phyloP scores from a whole-genome alignment of 2,797 vertebrate genomes.

The Enteromius paludinosus region DNA sequence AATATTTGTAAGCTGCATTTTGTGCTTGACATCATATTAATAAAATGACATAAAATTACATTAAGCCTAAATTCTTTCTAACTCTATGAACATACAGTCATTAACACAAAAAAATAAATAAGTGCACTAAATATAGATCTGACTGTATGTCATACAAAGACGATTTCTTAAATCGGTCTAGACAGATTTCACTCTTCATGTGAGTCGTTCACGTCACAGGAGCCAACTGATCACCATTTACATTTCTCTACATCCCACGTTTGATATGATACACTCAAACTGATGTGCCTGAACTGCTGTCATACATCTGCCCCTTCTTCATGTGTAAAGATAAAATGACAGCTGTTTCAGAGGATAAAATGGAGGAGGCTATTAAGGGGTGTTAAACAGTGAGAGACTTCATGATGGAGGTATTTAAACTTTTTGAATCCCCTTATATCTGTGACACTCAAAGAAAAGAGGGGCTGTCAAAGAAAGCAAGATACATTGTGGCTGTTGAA shows the following conservation, averaged over 20 bases:
- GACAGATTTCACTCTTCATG: slow-evolving; percentile 45
- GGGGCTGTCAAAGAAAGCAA: slow-evolving; percentile 14
- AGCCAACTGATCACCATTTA: slow-evolving; percentile 25
- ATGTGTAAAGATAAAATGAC: slow-evolving; percentile 61
- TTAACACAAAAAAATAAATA: slow-evolving; percentile 16
- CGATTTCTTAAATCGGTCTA: slow-evolving; percentile 16
- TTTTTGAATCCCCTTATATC: slow-evolving; percentile 47
- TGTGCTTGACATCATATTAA: neutral
- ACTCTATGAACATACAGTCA: slow-evolving; percentile 3
- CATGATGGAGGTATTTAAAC: slow-evolving; percentile 71
- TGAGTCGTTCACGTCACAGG: slow-evolving; percentile 4
- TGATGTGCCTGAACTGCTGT: slow-evolving; percentile 49
- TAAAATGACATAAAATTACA: neutral
- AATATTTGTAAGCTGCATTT: neutral
- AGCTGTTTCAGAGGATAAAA: slow-evolving; percentile 58
- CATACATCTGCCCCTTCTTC: slow-evolving; percentile 54
- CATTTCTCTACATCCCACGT: slow-evolving; percentile 5
- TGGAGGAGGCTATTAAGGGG: slow-evolving; percentile 67
- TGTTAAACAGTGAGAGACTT: slow-evolving; percentile 55
- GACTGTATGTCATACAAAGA: neutral
- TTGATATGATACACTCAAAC: slow-evolving; percentile 51
- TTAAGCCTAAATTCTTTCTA: neutral
- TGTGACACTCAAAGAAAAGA: slow-evolving; percentile 36
- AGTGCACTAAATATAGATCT: slow-evolving; percentile 31
- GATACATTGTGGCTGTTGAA: neutral